A percentile compares a stretch with the other conserved stretches of the same genome.
These are phyloP conservation scores for Ploceus nigricollis DNA, from an alignment of 2,113 vertebrate genomes.

Conservation along the genomic window DNA sequence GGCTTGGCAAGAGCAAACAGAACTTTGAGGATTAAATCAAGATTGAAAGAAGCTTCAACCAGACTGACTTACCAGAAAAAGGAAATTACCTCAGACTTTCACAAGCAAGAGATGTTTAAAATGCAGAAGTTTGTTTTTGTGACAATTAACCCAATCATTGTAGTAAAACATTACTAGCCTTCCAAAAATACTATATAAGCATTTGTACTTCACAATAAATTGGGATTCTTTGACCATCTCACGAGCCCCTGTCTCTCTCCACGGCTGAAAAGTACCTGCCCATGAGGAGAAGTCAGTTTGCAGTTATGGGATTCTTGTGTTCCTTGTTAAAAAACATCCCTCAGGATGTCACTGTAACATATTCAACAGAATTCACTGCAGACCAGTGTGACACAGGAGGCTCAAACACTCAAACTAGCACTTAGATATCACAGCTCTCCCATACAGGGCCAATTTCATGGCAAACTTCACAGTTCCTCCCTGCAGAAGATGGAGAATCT, in stretches of 20 bases:
- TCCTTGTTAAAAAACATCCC: not conserved
- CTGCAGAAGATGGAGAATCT: not conserved
- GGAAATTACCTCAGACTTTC: not conserved
- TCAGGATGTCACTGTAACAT: not conserved
- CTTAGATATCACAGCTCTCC: not conserved
- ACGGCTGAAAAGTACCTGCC: not conserved
- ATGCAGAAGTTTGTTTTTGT: not conserved
- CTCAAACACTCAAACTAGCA: not conserved
- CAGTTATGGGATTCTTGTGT: not conserved
- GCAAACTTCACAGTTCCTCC: not conserved
- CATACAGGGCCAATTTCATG: not conserved
- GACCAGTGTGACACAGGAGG: not conserved
- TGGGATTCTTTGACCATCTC: not conserved
- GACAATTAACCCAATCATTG: not conserved
- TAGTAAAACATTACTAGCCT: not conserved
- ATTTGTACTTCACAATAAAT: not conserved
- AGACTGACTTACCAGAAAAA: not conserved
- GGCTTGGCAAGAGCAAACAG: not conserved
- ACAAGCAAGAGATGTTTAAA: not conserved
- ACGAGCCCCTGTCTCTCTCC: not conserved
- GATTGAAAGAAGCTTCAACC: not conserved
- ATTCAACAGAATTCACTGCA: not conserved
- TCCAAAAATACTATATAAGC: not conserved
- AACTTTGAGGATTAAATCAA: not conserved
- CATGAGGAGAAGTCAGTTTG: not conserved